These are phyloP conservation scores for Zaprionus capensis DNA, from an alignment of 1,140 invertebrate genomes.

Conservation along the genomic window DNA sequence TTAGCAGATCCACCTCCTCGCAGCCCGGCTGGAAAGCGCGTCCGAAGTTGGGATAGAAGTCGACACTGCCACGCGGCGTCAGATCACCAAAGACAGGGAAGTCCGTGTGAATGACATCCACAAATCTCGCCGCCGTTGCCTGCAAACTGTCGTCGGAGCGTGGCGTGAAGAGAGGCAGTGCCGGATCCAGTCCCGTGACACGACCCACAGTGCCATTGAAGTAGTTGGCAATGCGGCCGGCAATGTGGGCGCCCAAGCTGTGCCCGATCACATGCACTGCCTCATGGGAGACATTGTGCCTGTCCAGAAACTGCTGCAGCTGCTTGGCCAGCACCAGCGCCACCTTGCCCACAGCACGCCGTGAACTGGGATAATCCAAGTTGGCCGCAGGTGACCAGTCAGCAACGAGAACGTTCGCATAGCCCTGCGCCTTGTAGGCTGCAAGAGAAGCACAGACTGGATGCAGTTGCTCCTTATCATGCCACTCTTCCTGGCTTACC, in stretches of 20 bases:
- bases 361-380: conserved; percentile 67
- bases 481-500: conserved; percentile 45
- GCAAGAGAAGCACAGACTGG: background rate
- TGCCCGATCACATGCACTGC: conserved; percentile 86
- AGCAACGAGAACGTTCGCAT: conserved; percentile 62
- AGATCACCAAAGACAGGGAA: conserved; percentile 86
- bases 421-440: conserved; percentile 74
- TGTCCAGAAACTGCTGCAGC: conserved; percentile 58
- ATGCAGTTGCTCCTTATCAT: background rate
- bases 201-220: conserved; percentile 84
- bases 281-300: conserved; percentile 66
- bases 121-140: conserved; percentile 85
- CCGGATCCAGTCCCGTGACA: conserved; percentile 87
- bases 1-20: conserved; percentile 68
- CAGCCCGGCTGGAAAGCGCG: conserved; percentile 88
- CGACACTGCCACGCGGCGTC: conserved; percentile 86
- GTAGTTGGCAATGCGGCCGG: conserved; percentile 86
- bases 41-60: conserved; percentile 88
- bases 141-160: conserved; percentile 84
- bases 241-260: conserved; percentile 87
- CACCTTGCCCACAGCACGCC: conserved; percentile 55
- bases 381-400: conserved; percentile 75
- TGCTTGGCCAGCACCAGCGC: conserved; percentile 46
- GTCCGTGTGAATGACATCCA: conserved; percentile 87
- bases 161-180: conserved; percentile 86